Base-by-base conservation (phyloP, 2,888 invertebrate genomes). In the Drosophila nigricruria region DNA sequence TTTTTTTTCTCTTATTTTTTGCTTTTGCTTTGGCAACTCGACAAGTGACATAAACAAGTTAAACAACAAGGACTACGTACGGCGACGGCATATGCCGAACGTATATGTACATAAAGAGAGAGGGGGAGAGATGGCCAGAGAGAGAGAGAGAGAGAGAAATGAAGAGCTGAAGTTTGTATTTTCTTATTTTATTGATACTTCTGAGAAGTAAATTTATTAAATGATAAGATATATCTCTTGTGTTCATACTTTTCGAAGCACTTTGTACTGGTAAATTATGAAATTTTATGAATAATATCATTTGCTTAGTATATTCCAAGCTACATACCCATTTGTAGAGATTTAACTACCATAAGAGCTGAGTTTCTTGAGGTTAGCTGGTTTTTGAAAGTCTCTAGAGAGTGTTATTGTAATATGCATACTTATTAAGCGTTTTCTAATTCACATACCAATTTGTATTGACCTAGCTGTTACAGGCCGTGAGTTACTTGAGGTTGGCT, bases 21-120 rank as follows among this genome's bases (percentile, higher is more conserved):
- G 34, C 53, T 53, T 49, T 60, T 59, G 59, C 56, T 62, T 45
- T 60, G 56, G 52, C 42, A 77, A 71, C 57, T 65, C 64, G 65
- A 42, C 63, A 68, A 76, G 66, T 47, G 52, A 62, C 47, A 63
- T 34, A 65, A 77, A 68, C 68, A 77, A 61, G 61, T 71, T 71
- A 68, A 45, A 25, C 53, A 49, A 38, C 27, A 53, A 8, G 9
- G 32, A 20, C 20, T 16, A 32, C 14, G 32, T 1, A 14, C n/a
- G 18, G n/a, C 27, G 1, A 27, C 9, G 16, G 9, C 25, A 23
- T 8, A 25, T 16, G 16, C n/a, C 27, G 1, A 20, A 34, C 34
- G n/a, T 8, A 9, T 27, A 25, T 6, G 16, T n/a, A 45, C 1
- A 8, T 3, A 8, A 1, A 0, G 14, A 43, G 8, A 23, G 43